Evolutionary conservation across 1,140 invertebrate species (phyloP), one percentile per base, ranked within the genome.

Genomic region (Drosophila lacteicornis): DNA sequence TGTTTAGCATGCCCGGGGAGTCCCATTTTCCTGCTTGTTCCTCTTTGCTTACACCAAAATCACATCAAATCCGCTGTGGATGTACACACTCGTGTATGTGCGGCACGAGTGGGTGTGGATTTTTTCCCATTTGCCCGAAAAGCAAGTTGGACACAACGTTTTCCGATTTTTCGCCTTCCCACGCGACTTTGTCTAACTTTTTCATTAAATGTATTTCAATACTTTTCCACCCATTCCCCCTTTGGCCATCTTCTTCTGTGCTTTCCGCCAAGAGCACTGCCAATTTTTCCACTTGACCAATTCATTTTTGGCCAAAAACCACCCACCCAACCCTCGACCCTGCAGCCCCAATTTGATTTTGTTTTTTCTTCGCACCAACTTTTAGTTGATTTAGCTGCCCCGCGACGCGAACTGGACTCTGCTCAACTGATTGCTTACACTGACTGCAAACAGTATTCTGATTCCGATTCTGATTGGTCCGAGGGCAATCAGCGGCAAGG

Each of bases 181-280:
- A 59, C 69, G 80, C 67, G 75, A 75, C 58, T 77, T 79, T 73
- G 80, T 67, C 78, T 69, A 88, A 88, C 85, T 88, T 88, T 88
- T 90, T 88, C 85, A 88, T 88, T 88, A 88, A 88, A 88, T 88
- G 85, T 88, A 88, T 90, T 88, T 88, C 85, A 90, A 88, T 88
- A 88, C 84, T 90, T 90, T 78, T 47, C 47, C 27, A 55, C 49
- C 17, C 46, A 40, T 12, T 19, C 43, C 5, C 11, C 22, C 17
- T 13, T 49, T 27, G 47, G 43, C 45, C 43, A 43, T 27, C 22
- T 25, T 49, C 55, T 30, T 30, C 67, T 38, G 36, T 40, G 53
- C 36, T 36, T 27, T 25, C 51, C 49, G 49, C 70, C 67, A 57
- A 49, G 51, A 43, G 51, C 82, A 53, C 74, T 88, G 83, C 71